These are phyloP conservation scores for Willowsia nigromaculata DNA, from an alignment of 2,888 invertebrate genomes.

Conservation along the genomic window DNA sequence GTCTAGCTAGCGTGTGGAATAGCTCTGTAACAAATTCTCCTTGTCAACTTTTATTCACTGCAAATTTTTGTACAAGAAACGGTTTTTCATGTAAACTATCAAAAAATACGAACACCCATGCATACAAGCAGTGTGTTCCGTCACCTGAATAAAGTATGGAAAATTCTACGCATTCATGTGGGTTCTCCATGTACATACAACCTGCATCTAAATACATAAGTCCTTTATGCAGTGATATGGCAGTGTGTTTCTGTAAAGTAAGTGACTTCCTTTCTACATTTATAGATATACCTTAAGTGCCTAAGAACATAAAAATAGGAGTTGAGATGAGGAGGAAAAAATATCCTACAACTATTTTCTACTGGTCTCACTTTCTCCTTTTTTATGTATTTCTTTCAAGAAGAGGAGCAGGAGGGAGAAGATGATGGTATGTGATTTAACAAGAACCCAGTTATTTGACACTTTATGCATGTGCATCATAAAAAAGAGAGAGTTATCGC, in stretches of 20 bases:
- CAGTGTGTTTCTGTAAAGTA: background rate
- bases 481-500: conserved; percentile 62
- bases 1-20: background rate
- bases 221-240: background rate
- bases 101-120: background rate
- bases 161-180: background rate
- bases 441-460: conserved; percentile 68
- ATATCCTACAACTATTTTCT: background rate
- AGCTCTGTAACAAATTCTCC: conserved; percentile 46
- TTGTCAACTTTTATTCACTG: conserved; percentile 47
- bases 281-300: too few relatives aligned
- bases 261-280: conserved; percentile 7
- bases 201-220: background rate
- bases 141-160: background rate
- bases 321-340: background rate
- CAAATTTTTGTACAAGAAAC: background rate
- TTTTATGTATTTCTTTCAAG: background rate
- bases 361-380: background rate
- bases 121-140: background rate
- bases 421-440: conserved; percentile 61
- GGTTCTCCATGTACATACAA: background rate
- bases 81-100: background rate
- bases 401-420: background rate
- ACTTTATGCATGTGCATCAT: conserved; percentile 71
- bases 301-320: background rate